Evolutionary conservation across 2,888 invertebrate genomes (phyloP), one percentile per base, ranked within the genome.

Genomic region (Zygothrica quintamaculata): DNA sequence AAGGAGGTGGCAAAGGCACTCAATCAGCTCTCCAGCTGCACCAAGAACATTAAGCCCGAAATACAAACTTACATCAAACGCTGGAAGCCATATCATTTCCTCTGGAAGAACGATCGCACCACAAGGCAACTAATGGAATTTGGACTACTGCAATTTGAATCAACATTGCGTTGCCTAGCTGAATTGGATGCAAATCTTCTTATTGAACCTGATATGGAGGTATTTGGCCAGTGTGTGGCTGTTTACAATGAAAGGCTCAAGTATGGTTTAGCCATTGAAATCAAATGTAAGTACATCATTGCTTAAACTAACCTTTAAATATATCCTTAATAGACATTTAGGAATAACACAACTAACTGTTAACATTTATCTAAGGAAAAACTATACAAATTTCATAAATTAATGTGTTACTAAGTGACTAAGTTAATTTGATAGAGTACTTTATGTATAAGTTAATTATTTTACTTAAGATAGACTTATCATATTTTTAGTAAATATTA

Each of bases 1-100:
- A 98, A 98, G 88, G 98, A 98, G 90, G 95, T 98, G 40, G 93
- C 96, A 16, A 98, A 98, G 91, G 95, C 97, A 0, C 91, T 97
- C 39, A 95, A 96, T 1, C 92, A 96, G 55, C 91, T 98, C 36
- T 95, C 96, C 2, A 95, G 94, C 39, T 97, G 97, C 85, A 95
- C 96, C 18, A 96, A 96, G 88, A 96, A 96, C 85, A 93, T 97
- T 57, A 96, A 96, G 91, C 93, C 94, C 89, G 97, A 98, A 90
- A 92, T 98, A 48, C 94, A 93, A 36, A 94, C 93, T 9, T 95
- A 97, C 73, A 93, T 98, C 39, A 95, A 95, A 79, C 93, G 95
- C 76, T 98, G 98, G 96, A 94, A 95, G 15, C 96, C 96, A 0
- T 98, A 98, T 90, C 95, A 95, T 88, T 96, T 96, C 81, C 91